Conservation (phyloP, 2,113 vertebrate species). For the Eptesicus fuscus region DNA sequence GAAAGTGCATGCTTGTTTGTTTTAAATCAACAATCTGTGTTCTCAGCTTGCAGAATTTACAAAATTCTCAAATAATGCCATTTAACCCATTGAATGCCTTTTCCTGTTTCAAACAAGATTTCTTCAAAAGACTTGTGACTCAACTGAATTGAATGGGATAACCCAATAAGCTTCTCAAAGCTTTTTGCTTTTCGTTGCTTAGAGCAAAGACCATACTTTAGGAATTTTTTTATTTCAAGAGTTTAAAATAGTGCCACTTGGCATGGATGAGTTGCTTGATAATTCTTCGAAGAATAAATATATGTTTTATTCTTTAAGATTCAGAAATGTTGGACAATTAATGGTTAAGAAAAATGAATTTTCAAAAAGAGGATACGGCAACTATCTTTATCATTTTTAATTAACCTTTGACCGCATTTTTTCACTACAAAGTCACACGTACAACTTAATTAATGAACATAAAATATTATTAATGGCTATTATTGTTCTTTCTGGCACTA, state of each 20-base stretch:
- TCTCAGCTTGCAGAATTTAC: background rate
- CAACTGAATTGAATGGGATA: background rate
- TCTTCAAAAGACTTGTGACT: background rate
- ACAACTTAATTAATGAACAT: slow-evolving; percentile 20
- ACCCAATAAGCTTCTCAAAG: background rate
- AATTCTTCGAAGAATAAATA: background rate
- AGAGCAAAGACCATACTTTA: background rate
- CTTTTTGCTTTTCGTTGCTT: background rate
- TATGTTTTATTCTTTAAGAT: background rate
- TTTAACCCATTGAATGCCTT: background rate
- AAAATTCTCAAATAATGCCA: background rate
- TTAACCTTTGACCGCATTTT: background rate
- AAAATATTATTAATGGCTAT: slow-evolving; percentile 4
- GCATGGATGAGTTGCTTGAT: background rate
- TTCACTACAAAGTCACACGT: background rate
- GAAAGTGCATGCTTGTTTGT: background rate
- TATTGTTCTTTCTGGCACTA: background rate
- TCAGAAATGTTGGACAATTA: background rate
- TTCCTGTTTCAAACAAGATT: slow-evolving; percentile 11
- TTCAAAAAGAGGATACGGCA: background rate
- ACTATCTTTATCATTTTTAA: slow-evolving; percentile 30
- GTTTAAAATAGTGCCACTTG: background rate
- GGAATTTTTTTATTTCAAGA: background rate
- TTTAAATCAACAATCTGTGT: background rate
- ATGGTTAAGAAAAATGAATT: background rate